These are phyloP conservation scores for Danio rerio DNA, from an alignment of 2,113 vertebrate species.

Conservation along the genomic window GRCz12tu NC_133193.1:9193001-9193500, in stretches of 20 bases:
- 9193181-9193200: neutral
- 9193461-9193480: too few species aligned
- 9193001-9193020: constrained; percentile 22
- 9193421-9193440: too few species aligned
- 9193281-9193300: too few species aligned
- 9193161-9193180: constrained; percentile 56
- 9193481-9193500: too few species aligned
- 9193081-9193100: constrained; percentile 38
- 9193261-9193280: neutral
- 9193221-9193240: neutral
- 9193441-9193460: too few species aligned
- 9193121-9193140: constrained; percentile 12
- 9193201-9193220: constrained; percentile 8
- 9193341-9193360: too few species aligned
- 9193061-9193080: constrained; percentile 30
- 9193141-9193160: constrained; percentile 29
- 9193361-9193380: too few species aligned
- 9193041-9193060: constrained; percentile 25
- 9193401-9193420: too few species aligned
- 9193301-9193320: too few species aligned
- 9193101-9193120: constrained; percentile 24
- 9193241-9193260: neutral
- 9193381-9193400: too few species aligned
- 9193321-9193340: too few species aligned
- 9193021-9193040: neutral